Conservation (phyloP, 2,888 invertebrate species). For the Smittia aterrima region DNA sequence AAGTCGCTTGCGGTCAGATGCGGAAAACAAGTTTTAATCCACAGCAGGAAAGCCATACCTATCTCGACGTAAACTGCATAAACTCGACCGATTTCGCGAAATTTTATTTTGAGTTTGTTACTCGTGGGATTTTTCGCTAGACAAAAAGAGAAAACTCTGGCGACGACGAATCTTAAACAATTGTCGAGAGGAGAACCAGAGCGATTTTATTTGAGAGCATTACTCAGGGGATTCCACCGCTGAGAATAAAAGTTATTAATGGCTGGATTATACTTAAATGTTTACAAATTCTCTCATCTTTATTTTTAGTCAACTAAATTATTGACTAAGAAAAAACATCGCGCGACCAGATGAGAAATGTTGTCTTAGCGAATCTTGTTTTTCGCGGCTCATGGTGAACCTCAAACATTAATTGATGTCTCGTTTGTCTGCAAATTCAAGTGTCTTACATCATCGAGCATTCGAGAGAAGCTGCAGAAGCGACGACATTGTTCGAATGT, state of each 20-base stretch:
- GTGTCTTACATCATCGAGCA: not conserved
- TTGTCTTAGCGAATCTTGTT: not conserved
- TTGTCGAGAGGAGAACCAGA: not conserved
- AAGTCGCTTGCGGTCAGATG: not conserved
- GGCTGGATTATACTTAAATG: not conserved
- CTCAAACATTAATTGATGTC: not conserved
- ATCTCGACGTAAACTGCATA: not conserved
- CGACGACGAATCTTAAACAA: not conserved
- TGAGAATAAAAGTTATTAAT: constrained; percentile 7
- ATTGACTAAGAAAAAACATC: not conserved
- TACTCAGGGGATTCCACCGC: not conserved
- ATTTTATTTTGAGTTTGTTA: not conserved
- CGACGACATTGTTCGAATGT: not conserved
- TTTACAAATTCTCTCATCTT: not conserved
- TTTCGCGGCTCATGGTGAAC: not conserved
- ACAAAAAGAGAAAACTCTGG: no score
- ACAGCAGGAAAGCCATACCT: not conserved
- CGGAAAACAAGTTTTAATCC: not conserved
- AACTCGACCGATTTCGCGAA: not conserved
- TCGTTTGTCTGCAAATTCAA: not conserved
- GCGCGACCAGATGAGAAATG: not conserved
- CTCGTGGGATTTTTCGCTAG: no score
- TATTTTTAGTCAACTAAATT: not conserved
- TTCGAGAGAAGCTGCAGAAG: not conserved
- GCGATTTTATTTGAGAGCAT: not conserved